These are phyloP conservation scores for Brachyhypopomus gauderio DNA, from an alignment of 2,113 vertebrate genomes.

Conservation along the genomic window DNA sequence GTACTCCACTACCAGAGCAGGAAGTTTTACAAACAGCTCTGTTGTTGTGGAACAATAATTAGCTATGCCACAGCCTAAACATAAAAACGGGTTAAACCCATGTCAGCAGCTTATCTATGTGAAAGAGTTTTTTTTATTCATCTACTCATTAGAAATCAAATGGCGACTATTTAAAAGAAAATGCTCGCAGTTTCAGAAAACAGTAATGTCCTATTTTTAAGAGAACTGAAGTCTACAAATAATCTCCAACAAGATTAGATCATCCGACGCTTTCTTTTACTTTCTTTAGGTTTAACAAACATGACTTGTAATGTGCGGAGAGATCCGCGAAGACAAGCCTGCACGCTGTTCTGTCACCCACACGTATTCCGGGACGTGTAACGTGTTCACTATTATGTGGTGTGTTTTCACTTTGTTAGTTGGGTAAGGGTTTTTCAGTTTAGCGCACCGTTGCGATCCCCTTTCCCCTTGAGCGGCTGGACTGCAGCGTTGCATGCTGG, in stretches of 20 bases:
- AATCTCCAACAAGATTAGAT: neutral
- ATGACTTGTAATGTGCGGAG: conserved; percentile 3
- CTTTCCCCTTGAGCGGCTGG: conserved; percentile 81
- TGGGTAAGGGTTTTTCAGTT: conserved; percentile 72
- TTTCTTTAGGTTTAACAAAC: conserved; percentile 18
- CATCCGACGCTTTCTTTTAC: neutral
- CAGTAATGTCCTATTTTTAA: neutral
- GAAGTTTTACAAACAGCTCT: too few species aligned
- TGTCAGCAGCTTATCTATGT: neutral
- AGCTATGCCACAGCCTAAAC: neutral
- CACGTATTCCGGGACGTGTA: conserved; percentile 31
- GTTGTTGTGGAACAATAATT: neutral
- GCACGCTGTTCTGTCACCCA: neutral
- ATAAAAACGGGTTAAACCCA: neutral
- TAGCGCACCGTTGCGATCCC: conserved; percentile 81
- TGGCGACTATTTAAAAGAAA: neutral
- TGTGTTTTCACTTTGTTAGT: conserved; percentile 72
- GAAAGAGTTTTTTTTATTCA: neutral
- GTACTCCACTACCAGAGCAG: too few species aligned
- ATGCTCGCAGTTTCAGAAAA: neutral
- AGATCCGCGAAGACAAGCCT: too few species aligned
- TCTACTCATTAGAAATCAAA: neutral
- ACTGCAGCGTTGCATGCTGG: conserved; percentile 75
- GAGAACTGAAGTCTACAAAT: neutral
- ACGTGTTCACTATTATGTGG: conserved; percentile 21